Base-by-base conservation (phyloP, 2,888 invertebrate species). In the Hydroisotoma schaefferi region DNA sequence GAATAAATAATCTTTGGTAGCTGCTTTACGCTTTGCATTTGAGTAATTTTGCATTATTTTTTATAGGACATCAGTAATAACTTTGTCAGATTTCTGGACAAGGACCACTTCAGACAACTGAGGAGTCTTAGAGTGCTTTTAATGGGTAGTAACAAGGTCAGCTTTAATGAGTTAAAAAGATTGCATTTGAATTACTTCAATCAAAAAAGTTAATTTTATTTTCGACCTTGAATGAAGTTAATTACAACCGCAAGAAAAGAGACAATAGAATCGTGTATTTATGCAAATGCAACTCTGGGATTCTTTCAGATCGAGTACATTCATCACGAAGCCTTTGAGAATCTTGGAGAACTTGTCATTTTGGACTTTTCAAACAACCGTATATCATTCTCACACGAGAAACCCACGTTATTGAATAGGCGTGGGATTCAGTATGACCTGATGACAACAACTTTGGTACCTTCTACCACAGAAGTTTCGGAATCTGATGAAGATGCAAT, bases 291-390 rank as follows among this genome's bases (percentile, higher is more conserved):
- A 8, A 33, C 33, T 8, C 15, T 33, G 33, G n/a, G 20, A 18
- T 40, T 40, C 40, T 56, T 58, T 23, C 37, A 70, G 70, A 66
- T 70, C 52, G 51, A 58, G 15, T 56, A 51, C 22, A 62, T 70
- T 12, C 63, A 66, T 48, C 59, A 61, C 1, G 59, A 59, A 40
- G 66, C 68, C 5, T 68, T 70, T 38, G 61, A 68, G 38, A 57
- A 57, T 49, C 27, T 67, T 10, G 78, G 76, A 8, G 82, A 84
- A 53, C 77, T 92, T 6, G 73, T 80, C 2, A 80, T 79, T 33
- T 76, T 92, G 59, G 82, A 86, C 73, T 76, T 92, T 57, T 82
- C 83, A 63, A 77, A 81, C 62, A 92, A 92, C 75, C 77, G 78
- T 52, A 73, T 92, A 12, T 77, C 74, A 43, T 76, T 76, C 23